Evolutionary conservation across 2,888 invertebrate genomes (phyloP).

Genomic region (Tanypteryx hageni): DNA sequence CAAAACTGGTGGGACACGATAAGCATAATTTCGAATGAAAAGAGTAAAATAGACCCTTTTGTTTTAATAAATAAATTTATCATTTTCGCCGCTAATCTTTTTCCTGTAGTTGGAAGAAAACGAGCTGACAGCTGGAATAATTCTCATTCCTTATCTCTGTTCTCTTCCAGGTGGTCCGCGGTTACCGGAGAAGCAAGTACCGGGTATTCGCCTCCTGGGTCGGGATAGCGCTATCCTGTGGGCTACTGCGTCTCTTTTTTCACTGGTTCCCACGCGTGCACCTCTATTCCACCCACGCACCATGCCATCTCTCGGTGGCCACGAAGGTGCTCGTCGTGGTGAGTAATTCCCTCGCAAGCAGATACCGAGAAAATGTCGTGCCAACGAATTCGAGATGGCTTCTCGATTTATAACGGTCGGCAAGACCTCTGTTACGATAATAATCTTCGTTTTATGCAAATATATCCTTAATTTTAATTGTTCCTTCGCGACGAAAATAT

Average conservation of each 20-base stretch:
- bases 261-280: constrained; percentile 93
- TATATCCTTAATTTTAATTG: no score
- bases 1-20: no score
- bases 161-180: constrained; percentile 80
- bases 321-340: constrained; percentile 87
- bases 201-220: constrained; percentile 80
- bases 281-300: constrained; percentile 84
- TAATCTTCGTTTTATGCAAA: no score
- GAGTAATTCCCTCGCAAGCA: constrained; percentile 72
- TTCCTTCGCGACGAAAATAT: no score
- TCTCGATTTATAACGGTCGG: not conserved
- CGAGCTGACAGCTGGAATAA: not conserved
- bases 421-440: no score
- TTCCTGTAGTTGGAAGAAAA: not conserved
- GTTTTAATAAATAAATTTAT: no score
- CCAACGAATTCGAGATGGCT: no score
- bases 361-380: no score
- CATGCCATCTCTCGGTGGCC: constrained; percentile 85
- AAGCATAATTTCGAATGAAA: no score
- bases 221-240: constrained; percentile 82
- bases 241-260: constrained; percentile 88
- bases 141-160: constrained; percentile 65
- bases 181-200: constrained; percentile 80
- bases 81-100: no score
- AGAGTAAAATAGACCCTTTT: no score